These are phyloP conservation scores for Myzus persicae DNA, from an alignment of 1,140 invertebrate species.

Conservation along the genomic window DNA sequence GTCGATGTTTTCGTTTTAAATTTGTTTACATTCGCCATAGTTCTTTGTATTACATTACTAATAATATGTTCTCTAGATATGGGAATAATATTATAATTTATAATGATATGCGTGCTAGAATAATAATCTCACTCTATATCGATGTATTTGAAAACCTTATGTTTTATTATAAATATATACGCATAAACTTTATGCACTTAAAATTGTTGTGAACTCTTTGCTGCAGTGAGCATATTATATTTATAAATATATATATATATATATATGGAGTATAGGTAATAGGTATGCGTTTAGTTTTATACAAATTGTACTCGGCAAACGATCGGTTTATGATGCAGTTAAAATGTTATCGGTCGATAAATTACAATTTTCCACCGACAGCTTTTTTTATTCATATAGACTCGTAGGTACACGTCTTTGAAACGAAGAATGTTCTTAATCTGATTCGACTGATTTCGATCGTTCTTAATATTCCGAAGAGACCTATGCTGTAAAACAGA, in stretches of 20 bases:
- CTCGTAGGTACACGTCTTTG: not conserved
- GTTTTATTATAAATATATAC: not conserved
- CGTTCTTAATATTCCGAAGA: not conserved
- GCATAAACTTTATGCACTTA: not conserved
- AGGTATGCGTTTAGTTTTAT: not conserved
- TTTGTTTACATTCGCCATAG: constrained; percentile 11
- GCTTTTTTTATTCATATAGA: not conserved
- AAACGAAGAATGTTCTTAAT: not conserved
- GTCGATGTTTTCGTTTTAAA: not conserved
- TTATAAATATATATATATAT: no score
- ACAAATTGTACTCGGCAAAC: not conserved
- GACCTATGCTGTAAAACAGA: not conserved
- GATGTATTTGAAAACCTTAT: not conserved
- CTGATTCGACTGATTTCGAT: not conserved
- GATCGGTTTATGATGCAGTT: not conserved
- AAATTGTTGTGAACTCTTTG: not conserved
- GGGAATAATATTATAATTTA: not conserved
- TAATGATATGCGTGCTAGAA: not conserved
- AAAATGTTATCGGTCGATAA: constrained; percentile 16
- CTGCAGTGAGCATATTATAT: not conserved
- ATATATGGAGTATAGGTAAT: no score
- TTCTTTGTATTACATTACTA: not conserved
- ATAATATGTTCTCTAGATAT: not conserved
- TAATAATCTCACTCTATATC: not conserved
- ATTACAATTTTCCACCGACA: not conserved